Conservation (phyloP, 2,113 vertebrate genomes). For the Eidolon helvum region DNA sequence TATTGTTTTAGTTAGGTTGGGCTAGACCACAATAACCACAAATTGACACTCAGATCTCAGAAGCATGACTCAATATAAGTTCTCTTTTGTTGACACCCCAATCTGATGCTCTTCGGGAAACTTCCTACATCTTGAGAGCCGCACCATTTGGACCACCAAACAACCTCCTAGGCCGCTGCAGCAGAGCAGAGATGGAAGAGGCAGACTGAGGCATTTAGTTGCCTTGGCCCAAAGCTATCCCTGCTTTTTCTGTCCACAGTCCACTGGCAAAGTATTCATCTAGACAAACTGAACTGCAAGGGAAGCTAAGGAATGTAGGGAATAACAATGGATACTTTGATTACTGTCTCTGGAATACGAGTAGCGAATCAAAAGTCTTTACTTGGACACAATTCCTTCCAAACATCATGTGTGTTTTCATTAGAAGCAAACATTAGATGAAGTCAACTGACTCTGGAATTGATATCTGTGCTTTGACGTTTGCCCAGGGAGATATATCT, state of each 20-base stretch:
- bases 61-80: neutral
- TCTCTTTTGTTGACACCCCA: neutral
- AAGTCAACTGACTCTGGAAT: neutral
- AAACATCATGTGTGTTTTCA: neutral
- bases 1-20: neutral
- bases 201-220: no score
- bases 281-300: neutral
- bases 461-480: neutral
- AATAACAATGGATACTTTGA: neutral
- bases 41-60: neutral
- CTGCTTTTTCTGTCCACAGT: neutral
- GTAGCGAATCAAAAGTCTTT: neutral
- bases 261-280: neutral
- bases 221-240: neutral
- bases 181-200: neutral
- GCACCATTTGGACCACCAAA: accelerated
- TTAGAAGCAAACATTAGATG: neutral
- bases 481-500: neutral
- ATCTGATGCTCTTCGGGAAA: neutral
- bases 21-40: neutral
- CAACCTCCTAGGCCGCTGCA: neutral
- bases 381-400: neutral
- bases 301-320: neutral
- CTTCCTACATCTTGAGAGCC: neutral
- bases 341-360: neutral